Evolutionary conservation across 92 coral and sea anemone species (phyloP), one percentile per base, ranked within the genome.

Genomic region (Pocillopora meandrina): DNA sequence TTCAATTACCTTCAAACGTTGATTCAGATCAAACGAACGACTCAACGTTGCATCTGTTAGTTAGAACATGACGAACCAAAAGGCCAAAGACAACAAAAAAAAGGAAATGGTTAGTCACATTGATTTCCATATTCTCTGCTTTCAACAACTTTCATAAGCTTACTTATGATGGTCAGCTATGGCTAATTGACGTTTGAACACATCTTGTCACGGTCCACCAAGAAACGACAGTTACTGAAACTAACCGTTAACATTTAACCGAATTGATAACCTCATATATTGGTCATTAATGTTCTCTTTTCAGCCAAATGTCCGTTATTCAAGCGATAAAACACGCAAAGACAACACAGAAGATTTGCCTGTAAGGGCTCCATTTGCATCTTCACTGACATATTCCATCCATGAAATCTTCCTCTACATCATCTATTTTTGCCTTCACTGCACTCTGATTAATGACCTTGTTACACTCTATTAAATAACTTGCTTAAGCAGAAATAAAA

Each of bases 281-380:
- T 55, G 58, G 70, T 82, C 56, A 49, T 82, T 61, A 72, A 82
- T 63, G 58, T 82, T 82, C 71, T 82, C 31, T 72, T 82, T 82
- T 56, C 86, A 82, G 86, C 86, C 86, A 72, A 60, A 74, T 62
- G 72, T 47, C 78, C 73, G 73, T 49, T 26, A 73, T 33, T 82
- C 78, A 19, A 71, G 71, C 61, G 56, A 57, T 82, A 82, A 82
- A 82, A 16, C 86, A 62, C 61, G 79, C 56, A 70, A 34, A 33
- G 62, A 42, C 86, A 74, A 42, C 86, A 74, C 61, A 82, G 79
- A 72, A 64, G 86, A 73, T 19, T 61, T 63, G 72, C 72, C 77
- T 62, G 86, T 82, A 82, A 82, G 86, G 86, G 67, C 74, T 33
- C 71, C 13, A 57, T 52, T 61, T 58, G 19, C 67, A 56, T 5